Evolutionary conservation across 1,140 invertebrate species (phyloP).

Genomic region (Wiebesia pumilae): DNA sequence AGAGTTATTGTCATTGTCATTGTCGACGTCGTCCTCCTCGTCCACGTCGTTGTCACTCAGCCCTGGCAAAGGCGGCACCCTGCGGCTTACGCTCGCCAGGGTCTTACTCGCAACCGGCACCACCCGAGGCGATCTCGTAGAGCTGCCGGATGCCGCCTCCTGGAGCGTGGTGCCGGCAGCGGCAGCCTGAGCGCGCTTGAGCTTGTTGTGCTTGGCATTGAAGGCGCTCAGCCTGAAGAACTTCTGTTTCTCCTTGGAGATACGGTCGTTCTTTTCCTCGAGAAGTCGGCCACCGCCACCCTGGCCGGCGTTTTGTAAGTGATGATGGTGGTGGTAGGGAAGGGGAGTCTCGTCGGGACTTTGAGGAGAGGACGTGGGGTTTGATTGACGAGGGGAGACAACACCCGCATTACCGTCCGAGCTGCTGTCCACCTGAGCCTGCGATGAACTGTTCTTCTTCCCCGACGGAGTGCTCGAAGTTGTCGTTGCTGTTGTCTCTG

Average conservation of each 20-base stretch:
- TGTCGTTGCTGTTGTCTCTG: background rate
- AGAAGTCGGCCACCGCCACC: constrained; percentile 71
- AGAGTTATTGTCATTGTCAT: background rate
- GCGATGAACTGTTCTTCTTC: constrained; percentile 62
- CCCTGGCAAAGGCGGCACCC: constrained; percentile 49
- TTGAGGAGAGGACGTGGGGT: constrained; percentile 71
- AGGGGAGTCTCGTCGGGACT: constrained; percentile 63
- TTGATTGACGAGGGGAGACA: constrained; percentile 75
- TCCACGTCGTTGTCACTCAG: constrained; percentile 57
- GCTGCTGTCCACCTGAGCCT: constrained; percentile 74
- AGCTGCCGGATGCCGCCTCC: background rate
- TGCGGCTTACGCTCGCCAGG: constrained; percentile 23
- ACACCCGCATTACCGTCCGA: constrained; percentile 79
- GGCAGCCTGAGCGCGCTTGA: constrained; percentile 72
- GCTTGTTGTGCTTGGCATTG: constrained; percentile 77
- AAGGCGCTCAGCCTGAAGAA: constrained; percentile 87
- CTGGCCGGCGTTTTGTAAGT: background rate
- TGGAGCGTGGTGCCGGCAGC: constrained; percentile 46
- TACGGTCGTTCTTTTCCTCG: constrained; percentile 81
- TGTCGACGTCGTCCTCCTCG: constrained; percentile 63
- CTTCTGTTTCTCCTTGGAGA: constrained; percentile 90
- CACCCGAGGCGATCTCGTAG: constrained; percentile 27
- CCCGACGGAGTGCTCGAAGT: constrained; percentile 53
- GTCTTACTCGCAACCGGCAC: constrained; percentile 47
- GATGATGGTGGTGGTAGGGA: constrained; percentile 60